These are phyloP conservation scores for Cathartes aura DNA, from an alignment of 2,113 vertebrate genomes.

Conservation along the genomic window DNA sequence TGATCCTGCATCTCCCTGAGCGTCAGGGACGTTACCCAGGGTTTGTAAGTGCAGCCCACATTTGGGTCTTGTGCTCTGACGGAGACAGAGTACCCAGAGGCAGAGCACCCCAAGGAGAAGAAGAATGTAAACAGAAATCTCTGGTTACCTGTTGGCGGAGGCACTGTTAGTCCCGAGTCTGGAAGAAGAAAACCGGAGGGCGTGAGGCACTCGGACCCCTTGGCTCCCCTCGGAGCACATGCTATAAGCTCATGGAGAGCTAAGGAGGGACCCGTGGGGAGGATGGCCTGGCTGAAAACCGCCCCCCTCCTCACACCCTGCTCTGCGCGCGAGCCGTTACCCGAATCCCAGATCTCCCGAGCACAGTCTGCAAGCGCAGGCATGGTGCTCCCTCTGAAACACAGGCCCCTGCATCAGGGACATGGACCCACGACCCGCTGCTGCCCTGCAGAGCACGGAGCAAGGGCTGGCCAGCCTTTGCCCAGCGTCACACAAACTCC, in stretches of 20 bases:
- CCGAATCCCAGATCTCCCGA: not conserved
- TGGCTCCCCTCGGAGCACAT: rapidly evolving
- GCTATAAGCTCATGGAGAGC: not conserved
- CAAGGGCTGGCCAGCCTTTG: not conserved
- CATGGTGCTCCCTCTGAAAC: not conserved
- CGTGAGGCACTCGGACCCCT: rapidly evolving
- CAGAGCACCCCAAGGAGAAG: not conserved
- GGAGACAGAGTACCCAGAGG: not conserved
- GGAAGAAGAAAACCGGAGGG: not conserved
- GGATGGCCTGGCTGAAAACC: not conserved
- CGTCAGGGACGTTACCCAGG: too few relatives aligned
- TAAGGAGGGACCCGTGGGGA: rapidly evolving
- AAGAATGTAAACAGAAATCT: not conserved
- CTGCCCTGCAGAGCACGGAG: rapidly evolving
- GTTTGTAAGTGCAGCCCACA: not conserved
- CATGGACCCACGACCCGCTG: rapidly evolving
- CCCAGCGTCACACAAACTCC: not conserved
- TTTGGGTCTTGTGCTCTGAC: not conserved
- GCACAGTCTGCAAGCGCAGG: not conserved
- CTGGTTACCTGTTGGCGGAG: not conserved
- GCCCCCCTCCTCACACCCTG: not conserved
- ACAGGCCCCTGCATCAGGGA: rapidly evolving
- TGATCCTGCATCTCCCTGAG: rapidly evolving
- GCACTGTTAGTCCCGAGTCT: not conserved
- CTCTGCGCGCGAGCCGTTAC: rapidly evolving